Evolutionary conservation across 2,888 invertebrate genomes (phyloP), one percentile per base, ranked within the genome.

Genomic region (Teleiodes luculella): DNA sequence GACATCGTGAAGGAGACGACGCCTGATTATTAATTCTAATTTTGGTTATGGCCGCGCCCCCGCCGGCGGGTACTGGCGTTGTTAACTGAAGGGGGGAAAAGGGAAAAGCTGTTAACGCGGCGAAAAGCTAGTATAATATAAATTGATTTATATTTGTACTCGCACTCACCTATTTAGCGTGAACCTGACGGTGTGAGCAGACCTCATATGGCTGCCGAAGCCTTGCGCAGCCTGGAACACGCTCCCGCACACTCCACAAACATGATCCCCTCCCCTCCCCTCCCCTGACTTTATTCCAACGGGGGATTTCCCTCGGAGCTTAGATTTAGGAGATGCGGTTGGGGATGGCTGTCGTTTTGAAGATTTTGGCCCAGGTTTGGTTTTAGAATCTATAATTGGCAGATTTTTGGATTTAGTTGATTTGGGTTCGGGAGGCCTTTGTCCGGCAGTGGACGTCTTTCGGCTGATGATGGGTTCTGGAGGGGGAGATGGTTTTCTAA

Each of bases 121-220:
- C n/a, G n/a, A n/a, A n/a, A n/a, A n/a, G n/a, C n/a, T n/a, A n/a
- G n/a, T n/a, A n/a, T n/a, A n/a, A n/a, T n/a, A n/a, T n/a, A n/a
- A n/a, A n/a, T n/a, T n/a, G 24, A 24, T 24, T 24, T 36, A 36
- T 36, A 5, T 16, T n/a, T n/a, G n/a, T n/a, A n/a, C n/a, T n/a
- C n/a, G n/a, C n/a, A 57, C 58, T 53, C 20, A 59, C 59, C 58
- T 55, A 30, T 13, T 28, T n/a, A 8, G 36, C 6, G 58, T 61
- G 24, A 6, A 57, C 7, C 14, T 45, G 39, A 50, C 52, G 0
- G 5, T 8, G 24, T 62, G 56, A 0, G 14, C 43, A 1, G 13
- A 11, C 31, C 54, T 52, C 46, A 52, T 53, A 18, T 59, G 61
- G 0, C 28, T 50, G n/a, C 16, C 37, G n/a, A 18, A 24, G 4